Conservation (phyloP, 2,888 invertebrate genomes). For the Drosophila mayaguana region DNA sequence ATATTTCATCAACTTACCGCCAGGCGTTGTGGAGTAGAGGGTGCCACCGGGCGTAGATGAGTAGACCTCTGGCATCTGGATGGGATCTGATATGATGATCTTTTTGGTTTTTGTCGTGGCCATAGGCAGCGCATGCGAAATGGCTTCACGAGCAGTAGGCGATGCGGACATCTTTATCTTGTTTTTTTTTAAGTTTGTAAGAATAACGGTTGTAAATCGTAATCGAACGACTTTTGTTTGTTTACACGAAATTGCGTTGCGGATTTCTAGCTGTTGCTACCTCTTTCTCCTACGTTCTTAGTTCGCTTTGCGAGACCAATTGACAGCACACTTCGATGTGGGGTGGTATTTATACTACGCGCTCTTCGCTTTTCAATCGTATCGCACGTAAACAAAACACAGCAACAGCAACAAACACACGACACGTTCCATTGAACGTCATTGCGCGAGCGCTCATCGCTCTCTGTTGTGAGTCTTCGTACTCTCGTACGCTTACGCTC, state of each 20-base stretch:
- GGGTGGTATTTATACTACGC: conserved; percentile 52
- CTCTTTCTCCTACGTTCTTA: conserved; percentile 14
- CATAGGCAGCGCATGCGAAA: conserved; percentile 90
- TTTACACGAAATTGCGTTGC: conserved; percentile 51
- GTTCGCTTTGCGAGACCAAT: conserved; percentile 35
- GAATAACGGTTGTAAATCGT: conserved; percentile 38
- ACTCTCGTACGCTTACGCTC: conserved; percentile 2
- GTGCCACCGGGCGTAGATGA: conserved; percentile 98
- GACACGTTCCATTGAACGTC: conserved; percentile 26
- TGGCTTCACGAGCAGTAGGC: conserved; percentile 91
- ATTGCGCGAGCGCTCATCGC: conserved; percentile 19
- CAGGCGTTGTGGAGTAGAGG: conserved; percentile 96
- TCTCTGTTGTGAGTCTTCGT: conserved; percentile 1
- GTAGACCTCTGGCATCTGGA: conserved; percentile 94
- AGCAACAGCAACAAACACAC: conserved; percentile 14
- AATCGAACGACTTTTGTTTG: conserved; percentile 52
- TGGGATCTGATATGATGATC: conserved; percentile 92
- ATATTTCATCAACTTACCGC: conserved; percentile 89
- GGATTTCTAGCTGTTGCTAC: conserved; percentile 25
- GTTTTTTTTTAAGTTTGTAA: conserved; percentile 79
- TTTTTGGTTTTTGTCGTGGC: conserved; percentile 91
- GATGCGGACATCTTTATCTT: conserved; percentile 92
- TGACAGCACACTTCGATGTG: conserved; percentile 17
- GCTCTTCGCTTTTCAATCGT: conserved; percentile 36
- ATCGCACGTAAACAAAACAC: conserved; percentile 49